Evolutionary conservation across 2,113 vertebrate species (phyloP), one percentile per base, ranked within the genome.

Genomic region (Limanda limanda): DNA sequence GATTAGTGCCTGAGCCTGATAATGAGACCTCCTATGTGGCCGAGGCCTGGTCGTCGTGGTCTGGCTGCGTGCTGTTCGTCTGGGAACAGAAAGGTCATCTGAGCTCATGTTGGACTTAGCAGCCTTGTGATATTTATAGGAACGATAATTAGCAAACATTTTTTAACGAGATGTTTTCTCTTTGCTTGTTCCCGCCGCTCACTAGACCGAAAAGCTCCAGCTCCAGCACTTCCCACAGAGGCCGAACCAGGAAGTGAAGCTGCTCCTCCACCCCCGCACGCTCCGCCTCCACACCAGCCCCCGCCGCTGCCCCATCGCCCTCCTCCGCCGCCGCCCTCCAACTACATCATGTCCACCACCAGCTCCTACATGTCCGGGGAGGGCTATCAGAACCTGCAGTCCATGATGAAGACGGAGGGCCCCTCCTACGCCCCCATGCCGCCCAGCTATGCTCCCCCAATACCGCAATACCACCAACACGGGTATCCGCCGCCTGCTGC

Each of bases 351-450:
- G 97, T 98, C 97, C 61, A 98, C 97, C 66, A 97, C 94, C 78
- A 96, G 96, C 92, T 99, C 97, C 4, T 99, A 99, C 74, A 99
- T 99, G 98, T 99, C 97, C 0, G 96, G 97, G 0, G 98, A 98
- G 85, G 97, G 97, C 40, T 99, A 92, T 86, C 97, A 99, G 84
- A 99, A 94, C 82, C 94, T 99, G 35, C 98, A 99, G 93, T 98
- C 97, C 15, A 95, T 99, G 96, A 99, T 99, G 97, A 99, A 99
- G 93, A 97, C 97, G 0, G 97, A 98, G 81, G 96, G 92, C 23
- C 97, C 97, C 47, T 89, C 98, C 27, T 98, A 99, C 0, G 95
- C 95, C 9, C 93, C 94, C 72, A 92, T 98, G 86, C 97, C 97
- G 0, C 98, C 97, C 0, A 92, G 90, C 57, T 97, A 98, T 0